Base-by-base conservation (phyloP, 2,888 invertebrate genomes). In the Parnassius mnemosyne region DNA sequence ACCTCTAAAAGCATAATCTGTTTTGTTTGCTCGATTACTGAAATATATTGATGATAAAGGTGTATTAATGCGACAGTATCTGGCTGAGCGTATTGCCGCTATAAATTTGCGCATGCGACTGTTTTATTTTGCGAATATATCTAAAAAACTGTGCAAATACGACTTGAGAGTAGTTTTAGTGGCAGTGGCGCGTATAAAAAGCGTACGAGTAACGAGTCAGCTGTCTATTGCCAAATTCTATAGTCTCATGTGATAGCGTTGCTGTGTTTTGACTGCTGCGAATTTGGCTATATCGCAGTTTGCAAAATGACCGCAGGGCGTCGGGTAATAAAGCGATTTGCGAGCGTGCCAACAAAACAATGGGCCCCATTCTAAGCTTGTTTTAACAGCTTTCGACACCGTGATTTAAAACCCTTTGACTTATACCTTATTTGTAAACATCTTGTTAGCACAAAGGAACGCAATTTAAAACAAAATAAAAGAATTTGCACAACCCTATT, bases 401-500 rank as follows among this genome's bases (percentile, higher is more conserved):
- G 80, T 88, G 89, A 90, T 91, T 91, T 89, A 90, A 90, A 89
- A 85, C 89, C 89, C 89, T 91, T 90, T 90, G 89, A 88, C 83
- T 83, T 81, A 82, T 78, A 81, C 80, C 79, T 87, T 89, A 88
- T 89, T 90, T 88, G 90, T 89, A 91, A 90, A 90, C 89, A 90
- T 79, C 76, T 78, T 75, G 73, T 76, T 70, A 77, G 79, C 77
- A 91, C 88, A 89, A 89, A 86, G 87, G 87, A 78, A 78, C 71
- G 79, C 77, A 84, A 83, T 84, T 83, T 78, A 76, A 73, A 80
- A 76, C 78, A 81, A 5, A 34, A 82, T 82, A 83, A 78, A 75
- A 80, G 78, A 84, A 84, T 83, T 89, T 89, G 87, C 85, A 75
- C 87, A 90, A 89, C 82, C 82, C 82, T 74, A 85, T 89, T 87